Percentiles rank a stretch among this genome's conserved stretches.
Evolutionary conservation across 2,888 invertebrate species (phyloP).

Genomic region (Drosophila paranaensis): DNA sequence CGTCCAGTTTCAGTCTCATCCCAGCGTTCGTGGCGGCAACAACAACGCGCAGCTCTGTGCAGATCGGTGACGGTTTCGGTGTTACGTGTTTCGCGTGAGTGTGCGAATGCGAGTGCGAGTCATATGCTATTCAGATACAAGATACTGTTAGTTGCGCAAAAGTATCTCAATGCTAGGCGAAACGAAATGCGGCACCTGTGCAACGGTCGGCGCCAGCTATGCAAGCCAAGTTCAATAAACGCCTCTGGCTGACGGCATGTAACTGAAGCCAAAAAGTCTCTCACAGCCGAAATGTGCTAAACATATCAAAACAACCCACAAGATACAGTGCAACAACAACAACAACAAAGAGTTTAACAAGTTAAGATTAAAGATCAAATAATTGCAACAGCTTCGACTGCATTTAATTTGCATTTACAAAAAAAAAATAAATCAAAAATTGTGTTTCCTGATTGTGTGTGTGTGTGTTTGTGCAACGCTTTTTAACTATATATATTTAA

Average conservation of each 20-base stretch:
- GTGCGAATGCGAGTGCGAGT: constrained; percentile 1
- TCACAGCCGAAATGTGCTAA: constrained; percentile 45
- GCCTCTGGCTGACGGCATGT: constrained; percentile 39
- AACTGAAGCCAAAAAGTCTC: constrained; percentile 45
- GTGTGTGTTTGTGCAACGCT: constrained; percentile 41
- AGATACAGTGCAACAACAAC: constrained; percentile 34
- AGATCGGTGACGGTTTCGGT: constrained; percentile 30
- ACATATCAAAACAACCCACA: constrained; percentile 55
- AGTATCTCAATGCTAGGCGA: constrained; percentile 38
- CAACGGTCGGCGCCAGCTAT: constrained; percentile 49
- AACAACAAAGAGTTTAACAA: constrained; percentile 9
- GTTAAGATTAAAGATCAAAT: constrained; percentile 5
- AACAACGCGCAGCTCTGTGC: constrained; percentile 56
- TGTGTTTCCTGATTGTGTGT: constrained; percentile 18
- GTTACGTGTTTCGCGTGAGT: constrained; percentile 34
- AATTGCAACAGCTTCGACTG: constrained; percentile 45
- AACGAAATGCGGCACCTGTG: constrained; percentile 71
- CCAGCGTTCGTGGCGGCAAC: constrained; percentile 77
- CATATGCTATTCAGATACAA: constrained; percentile 19
- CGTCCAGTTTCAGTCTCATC: constrained; percentile 74
- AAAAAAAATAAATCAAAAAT: neutral
- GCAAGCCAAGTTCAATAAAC: constrained; percentile 40
- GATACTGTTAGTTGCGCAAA: constrained; percentile 30
- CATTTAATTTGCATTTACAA: constrained; percentile 55
- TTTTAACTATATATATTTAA: constrained; percentile 36